Base-by-base conservation (phyloP, 2,888 invertebrate genomes). In the Cephus runcator region DNA sequence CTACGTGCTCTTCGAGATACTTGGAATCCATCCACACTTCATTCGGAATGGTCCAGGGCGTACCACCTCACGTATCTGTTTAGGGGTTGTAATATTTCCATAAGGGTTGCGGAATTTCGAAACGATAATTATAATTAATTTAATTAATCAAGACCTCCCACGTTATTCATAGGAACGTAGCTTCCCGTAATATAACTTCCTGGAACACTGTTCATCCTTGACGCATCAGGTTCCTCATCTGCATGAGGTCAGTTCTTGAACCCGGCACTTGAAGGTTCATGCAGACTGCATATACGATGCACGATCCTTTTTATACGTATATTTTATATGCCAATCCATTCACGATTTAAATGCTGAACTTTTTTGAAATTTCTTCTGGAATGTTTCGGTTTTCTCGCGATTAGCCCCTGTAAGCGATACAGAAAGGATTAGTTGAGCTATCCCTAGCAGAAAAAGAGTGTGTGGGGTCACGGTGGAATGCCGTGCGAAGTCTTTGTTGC, bases 401-500 rank as follows among this genome's bases (percentile, higher is more conserved):
- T 56, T 56, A 15, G 23, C 6, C 23, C 6, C 56, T 6, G 56
- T 9, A 56, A 56, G 23, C 56, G 56, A 56, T 56, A 56, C 56
- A 23, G 23, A 23, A 56, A 56, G 56, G 56, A 56, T 56, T 6
- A 56, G 9, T 56, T 56, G 56, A 23, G 23, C 56, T 56, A 56
- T 56, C 56, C 56, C 56, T 56, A 76, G 40, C 78, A 79, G 80
- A 76, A 80, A 82, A 82, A 81, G 80, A 82, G 82, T 81, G 84
- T 81, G 82, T 80, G 31, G 71, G 30, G 12, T 31, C 71, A 82
- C 77, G 81, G 35, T 82, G 81, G 80, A 83, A 84, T 81, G 84
- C 84, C 83, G 85, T 85, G 79, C 9, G 23, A 85, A 85, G 86
- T 88, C 87, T 88, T 88, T 86, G 89, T 88, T 89, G 89, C 88